These are phyloP conservation scores for Chrysemys picta DNA, from an alignment of 2,113 vertebrate species.

Conservation along the genomic window DNA sequence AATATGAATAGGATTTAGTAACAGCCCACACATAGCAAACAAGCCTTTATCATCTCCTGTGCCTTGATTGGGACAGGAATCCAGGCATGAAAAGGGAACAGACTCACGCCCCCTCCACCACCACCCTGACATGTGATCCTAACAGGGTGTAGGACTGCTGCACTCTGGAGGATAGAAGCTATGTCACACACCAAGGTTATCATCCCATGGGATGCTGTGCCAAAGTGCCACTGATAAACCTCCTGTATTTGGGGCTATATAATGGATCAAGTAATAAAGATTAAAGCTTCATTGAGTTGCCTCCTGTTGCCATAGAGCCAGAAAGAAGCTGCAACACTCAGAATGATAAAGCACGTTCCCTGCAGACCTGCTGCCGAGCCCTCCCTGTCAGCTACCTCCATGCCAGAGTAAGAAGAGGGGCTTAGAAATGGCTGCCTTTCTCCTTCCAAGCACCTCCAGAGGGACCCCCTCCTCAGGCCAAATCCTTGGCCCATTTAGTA, in stretches of 20 bases:
- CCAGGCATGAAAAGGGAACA: neutral
- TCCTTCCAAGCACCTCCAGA: accelerated
- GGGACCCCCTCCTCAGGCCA: neutral
- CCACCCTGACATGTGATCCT: neutral
- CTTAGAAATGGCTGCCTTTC: neutral
- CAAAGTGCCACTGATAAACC: neutral
- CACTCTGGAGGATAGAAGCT: neutral
- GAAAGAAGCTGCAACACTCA: neutral
- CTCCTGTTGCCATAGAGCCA: neutral
- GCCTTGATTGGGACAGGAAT: neutral
- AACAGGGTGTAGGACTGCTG: neutral
- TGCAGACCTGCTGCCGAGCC: accelerated
- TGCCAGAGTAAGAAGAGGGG: neutral
- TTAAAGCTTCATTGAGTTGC: neutral
- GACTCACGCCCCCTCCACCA: neutral
- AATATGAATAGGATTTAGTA: neutral
- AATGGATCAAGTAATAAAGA: neutral
- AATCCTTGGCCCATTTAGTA: neutral
- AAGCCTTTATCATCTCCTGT: neutral
- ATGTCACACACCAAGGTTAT: neutral
- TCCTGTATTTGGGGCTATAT: accelerated
- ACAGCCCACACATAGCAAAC: slow-evolving; percentile 18
- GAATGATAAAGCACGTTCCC: neutral
- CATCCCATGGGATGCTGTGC: neutral
- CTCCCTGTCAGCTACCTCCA: neutral